A percentile compares a stretch with the other conserved stretches of the same genome.
These are phyloP conservation scores for Didymodactylos carnosus DNA, from an alignment of 2,888 invertebrate species.

Conservation along the genomic window DNA sequence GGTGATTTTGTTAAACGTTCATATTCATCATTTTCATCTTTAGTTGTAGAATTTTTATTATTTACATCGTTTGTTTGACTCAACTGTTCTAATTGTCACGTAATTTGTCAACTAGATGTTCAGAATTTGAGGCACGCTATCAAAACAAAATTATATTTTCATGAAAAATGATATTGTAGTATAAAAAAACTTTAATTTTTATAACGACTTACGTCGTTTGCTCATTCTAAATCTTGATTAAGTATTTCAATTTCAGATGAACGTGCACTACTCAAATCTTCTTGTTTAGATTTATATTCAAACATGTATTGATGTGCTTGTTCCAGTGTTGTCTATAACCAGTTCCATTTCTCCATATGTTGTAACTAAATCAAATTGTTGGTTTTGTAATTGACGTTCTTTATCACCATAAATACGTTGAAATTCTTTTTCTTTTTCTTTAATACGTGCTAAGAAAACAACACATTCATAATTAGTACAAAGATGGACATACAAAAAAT, in stretches of 20 bases:
- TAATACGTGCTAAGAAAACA: neutral
- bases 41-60: conserved; percentile 34
- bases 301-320: conserved; percentile 36
- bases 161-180: too few species aligned
- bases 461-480: too few species aligned
- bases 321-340: conserved; percentile 25
- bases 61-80: conserved; percentile 27
- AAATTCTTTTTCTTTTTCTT: conserved; percentile 4
- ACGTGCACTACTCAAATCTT: conserved; percentile 34
- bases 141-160: neutral
- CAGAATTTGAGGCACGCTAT: conserved; percentile 80
- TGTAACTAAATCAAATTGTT: conserved; percentile 3
- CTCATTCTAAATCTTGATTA: conserved; percentile 37
- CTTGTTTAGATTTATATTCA: conserved; percentile 36
- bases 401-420: neutral
- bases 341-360: conserved; percentile 8
- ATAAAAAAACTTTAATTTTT: neutral
- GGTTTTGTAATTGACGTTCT: neutral
- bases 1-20: conserved; percentile 21
- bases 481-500: too few species aligned
- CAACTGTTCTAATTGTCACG: conserved; percentile 57
- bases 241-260: conserved; percentile 39
- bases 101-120: conserved; percentile 74
- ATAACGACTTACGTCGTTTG: conserved; percentile 35
- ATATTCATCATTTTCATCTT: too few species aligned